Conservation (phyloP, 2,888 invertebrate genomes). For the Chrysolina haemoptera region DNA sequence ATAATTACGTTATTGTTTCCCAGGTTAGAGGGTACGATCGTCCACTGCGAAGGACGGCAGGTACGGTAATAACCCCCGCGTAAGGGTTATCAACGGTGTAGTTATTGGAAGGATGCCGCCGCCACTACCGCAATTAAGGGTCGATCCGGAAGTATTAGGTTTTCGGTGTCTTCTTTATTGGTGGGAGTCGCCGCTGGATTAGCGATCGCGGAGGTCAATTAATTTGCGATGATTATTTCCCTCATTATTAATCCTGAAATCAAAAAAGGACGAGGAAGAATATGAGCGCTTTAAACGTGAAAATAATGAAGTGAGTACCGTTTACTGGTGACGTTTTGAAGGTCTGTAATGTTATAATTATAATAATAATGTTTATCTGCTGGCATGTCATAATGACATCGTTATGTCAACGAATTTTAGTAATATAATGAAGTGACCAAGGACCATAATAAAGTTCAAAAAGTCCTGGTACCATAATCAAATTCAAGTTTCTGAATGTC, state of each 20-base stretch:
- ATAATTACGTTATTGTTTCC: conserved; percentile 63
- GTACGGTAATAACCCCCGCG: conserved; percentile 32
- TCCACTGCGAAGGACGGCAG: conserved; percentile 24
- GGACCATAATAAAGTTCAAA: no score
- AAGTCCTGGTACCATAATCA: no score
- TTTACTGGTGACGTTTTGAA: no score
- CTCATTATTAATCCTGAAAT: background rate
- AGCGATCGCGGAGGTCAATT: conserved; percentile 12
- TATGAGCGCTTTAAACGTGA: background rate
- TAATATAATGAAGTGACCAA: no score
- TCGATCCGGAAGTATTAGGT: conserved; percentile 39
- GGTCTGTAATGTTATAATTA: no score
- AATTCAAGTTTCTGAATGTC: no score
- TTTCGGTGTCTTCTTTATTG: conserved; percentile 22
- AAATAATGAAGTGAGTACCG: no score
- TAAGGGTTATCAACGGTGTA: conserved; percentile 33
- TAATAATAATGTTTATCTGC: no score
- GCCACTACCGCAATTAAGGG: conserved; percentile 31
- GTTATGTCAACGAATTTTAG: no score
- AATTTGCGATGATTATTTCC: conserved; percentile 8
- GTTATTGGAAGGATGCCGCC: conserved; percentile 39
- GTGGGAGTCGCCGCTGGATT: conserved; percentile 4
- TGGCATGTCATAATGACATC: no score
- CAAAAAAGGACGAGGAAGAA: no score
- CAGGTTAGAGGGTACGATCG: conserved; percentile 52